Percentiles rank a stretch among this genome's conserved stretches.
These are phyloP conservation scores for Drosophila trapezifrons DNA, from an alignment of 1,140 invertebrate genomes.

Conservation along the genomic window DNA sequence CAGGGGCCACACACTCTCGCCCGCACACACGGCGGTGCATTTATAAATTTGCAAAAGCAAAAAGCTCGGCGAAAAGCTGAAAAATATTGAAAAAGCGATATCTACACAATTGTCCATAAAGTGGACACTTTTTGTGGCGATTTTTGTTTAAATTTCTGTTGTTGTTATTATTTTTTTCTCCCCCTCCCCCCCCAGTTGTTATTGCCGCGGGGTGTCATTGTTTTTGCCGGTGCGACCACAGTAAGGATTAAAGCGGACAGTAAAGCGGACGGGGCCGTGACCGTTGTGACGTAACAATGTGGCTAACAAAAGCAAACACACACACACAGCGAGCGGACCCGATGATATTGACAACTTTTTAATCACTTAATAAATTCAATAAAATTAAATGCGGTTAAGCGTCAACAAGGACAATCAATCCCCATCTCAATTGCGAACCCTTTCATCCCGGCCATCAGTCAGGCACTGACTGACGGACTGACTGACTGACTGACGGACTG, in stretches of 20 bases:
- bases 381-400: slow-evolving; percentile 83
- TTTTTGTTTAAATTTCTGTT: slow-evolving; percentile 4
- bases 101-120: slow-evolving; percentile 71
- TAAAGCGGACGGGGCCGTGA: slow-evolving; percentile 29
- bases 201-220: slow-evolving; percentile 41
- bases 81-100: slow-evolving; percentile 80
- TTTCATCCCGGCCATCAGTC: slow-evolving; percentile 10
- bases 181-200: no score
- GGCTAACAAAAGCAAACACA: slow-evolving; percentile 71
- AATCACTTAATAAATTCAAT: slow-evolving; percentile 84
- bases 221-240: slow-evolving; percentile 62
- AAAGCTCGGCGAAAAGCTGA: slow-evolving; percentile 61
- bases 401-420: slow-evolving; percentile 61
- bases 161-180: slow-evolving; percentile 24
- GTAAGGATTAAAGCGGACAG: slow-evolving; percentile 80
- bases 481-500: no score
- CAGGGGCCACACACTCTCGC: slow-evolving; percentile 65
- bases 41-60: slow-evolving; percentile 64
- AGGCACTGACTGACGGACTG: no score
- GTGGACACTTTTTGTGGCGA: slow-evolving; percentile 18
- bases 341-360: slow-evolving; percentile 84
- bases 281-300: slow-evolving; percentile 74
- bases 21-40: slow-evolving; percentile 54
- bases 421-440: slow-evolving; percentile 3
- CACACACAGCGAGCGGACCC: slow-evolving; percentile 37